Evolutionary conservation across 2,113 vertebrate genomes (phyloP), one percentile per base, ranked within the genome.

Genomic region (Perca schrenkii): DNA sequence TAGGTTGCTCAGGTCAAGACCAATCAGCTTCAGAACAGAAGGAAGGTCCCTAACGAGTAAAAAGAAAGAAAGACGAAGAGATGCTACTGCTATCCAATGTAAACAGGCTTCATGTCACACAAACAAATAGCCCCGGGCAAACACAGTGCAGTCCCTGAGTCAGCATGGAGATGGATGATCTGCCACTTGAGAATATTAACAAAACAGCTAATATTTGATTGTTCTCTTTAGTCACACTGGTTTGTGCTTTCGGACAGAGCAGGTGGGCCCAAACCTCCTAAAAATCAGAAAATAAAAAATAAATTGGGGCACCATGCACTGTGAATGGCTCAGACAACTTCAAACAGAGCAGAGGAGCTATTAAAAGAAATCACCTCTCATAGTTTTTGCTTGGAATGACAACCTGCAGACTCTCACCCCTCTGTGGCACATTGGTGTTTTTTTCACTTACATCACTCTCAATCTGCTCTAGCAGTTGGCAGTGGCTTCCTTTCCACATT

Each of bases 21-120:
- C 93, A 94, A 95, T 95, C 93, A 95, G 92, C 85, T 91, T 95
- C 93, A 94, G 90, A 93, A 93, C 80, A 93, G 86, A 89, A 80
- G 77, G 79, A 86, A 71, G 88, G 88, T 84, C 81, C 85, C 78
- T 89, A 93, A 93, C 56, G 81, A 95, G 91, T 74, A 82, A 91
- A 91, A 88, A 64, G 50, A 85, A 80, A 75, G 77, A 57, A 75
- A 86, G 84, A 86, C 7, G 14, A 64, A 74, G 78, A 40, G 85
- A 85, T 82, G 76, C 17, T 0, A 66, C 64, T 19, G 68, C 74
- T 77, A 83, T 83, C 83, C 74, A 14, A 28, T 50, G 75, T 71
- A 89, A 85, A 90, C 58, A 72, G 80, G 52, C 67, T 40, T 85
- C 83, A 76, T 84, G 84, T 80, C 85, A 64, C 86, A 79, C 82